Conservation (phyloP, 1,140 invertebrate species). For the Heterodera schachtii region DNA sequence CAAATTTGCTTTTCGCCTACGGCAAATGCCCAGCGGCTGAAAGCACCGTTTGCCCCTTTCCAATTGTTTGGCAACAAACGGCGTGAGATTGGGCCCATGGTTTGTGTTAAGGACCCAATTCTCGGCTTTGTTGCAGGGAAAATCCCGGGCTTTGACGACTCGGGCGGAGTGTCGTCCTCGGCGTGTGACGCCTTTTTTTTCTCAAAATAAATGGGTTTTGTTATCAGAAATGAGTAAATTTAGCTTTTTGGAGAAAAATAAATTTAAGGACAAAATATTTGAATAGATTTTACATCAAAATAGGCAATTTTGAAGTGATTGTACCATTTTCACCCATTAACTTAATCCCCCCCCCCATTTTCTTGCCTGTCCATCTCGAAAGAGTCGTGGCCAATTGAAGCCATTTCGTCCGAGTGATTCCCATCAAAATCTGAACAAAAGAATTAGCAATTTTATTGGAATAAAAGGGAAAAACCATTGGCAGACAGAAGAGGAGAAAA, state of each 20-base stretch:
- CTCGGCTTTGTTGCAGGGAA: background rate
- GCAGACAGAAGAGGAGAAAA: slow-evolving; percentile 50
- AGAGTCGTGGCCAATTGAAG: slow-evolving; percentile 57
- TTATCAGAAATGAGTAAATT: too few species aligned
- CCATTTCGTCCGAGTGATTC: slow-evolving; percentile 60
- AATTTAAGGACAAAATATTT: too few species aligned
- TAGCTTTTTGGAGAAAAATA: too few species aligned
- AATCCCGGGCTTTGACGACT: too few species aligned
- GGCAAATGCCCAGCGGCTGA: background rate
- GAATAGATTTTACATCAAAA: too few species aligned
- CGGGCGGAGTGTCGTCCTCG: too few species aligned
- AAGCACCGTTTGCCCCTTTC: background rate
- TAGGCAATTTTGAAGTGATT: too few species aligned
- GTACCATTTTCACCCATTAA: too few species aligned
- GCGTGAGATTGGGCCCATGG: background rate
- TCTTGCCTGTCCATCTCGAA: slow-evolving; percentile 59
- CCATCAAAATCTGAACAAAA: slow-evolving; percentile 37
- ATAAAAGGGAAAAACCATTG: slow-evolving; percentile 42
- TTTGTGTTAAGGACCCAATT: background rate
- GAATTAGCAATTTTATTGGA: background rate
- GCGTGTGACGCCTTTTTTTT: too few species aligned
- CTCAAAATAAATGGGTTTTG: too few species aligned
- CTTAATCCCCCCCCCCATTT: background rate
- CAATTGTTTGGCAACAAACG: background rate
- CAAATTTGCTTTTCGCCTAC: background rate